A percentile compares a stretch with the other conserved stretches of the same genome.
phyloP scores from a whole-genome alignment of 2,888 invertebrate genomes.

The Oligia strigilis region DNA sequence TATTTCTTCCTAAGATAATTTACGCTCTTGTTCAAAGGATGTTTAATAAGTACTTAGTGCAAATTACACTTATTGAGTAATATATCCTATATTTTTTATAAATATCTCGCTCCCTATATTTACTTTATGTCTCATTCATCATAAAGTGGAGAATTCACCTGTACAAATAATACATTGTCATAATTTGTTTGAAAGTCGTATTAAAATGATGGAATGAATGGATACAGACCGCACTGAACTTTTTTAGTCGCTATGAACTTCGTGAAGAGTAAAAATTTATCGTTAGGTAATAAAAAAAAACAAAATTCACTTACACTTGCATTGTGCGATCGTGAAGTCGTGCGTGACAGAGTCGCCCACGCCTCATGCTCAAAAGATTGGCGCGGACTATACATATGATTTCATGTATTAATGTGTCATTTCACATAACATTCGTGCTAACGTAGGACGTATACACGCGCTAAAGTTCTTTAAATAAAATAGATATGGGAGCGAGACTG shows the following conservation, averaged over 20 bases:
- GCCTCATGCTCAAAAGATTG: conserved; percentile 17
- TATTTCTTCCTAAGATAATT: conserved; percentile 55
- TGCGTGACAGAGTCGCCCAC: conserved; percentile 9
- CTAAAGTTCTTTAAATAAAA: conserved; percentile 51
- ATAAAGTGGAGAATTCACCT: conserved; percentile 52
- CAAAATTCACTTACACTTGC: conserved; percentile 5
- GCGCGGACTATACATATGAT: conserved; percentile 4
- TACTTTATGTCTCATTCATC: conserved; percentile 46
- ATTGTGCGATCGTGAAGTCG: not conserved
- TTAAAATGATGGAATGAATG: conserved; percentile 32
- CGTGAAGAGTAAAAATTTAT: not conserved
- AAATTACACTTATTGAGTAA: conserved; percentile 56
- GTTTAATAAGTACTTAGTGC: conserved; percentile 34
- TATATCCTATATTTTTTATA: conserved; percentile 53
- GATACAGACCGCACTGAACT: not conserved
- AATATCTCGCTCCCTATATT: conserved; percentile 56
- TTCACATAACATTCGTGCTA: conserved; percentile 36
- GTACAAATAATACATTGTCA: conserved; percentile 58
- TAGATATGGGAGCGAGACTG: conserved; percentile 59
- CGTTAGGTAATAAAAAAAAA: not conserved
- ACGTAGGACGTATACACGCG: conserved; percentile 20
- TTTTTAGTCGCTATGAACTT: not conserved
- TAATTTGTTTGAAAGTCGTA: conserved; percentile 15
- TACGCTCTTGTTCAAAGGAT: conserved; percentile 14
- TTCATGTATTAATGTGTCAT: conserved; percentile 29